phyloP scores from a whole-genome alignment of 2,113 vertebrate genomes.

The Hyla sarda region DNA sequence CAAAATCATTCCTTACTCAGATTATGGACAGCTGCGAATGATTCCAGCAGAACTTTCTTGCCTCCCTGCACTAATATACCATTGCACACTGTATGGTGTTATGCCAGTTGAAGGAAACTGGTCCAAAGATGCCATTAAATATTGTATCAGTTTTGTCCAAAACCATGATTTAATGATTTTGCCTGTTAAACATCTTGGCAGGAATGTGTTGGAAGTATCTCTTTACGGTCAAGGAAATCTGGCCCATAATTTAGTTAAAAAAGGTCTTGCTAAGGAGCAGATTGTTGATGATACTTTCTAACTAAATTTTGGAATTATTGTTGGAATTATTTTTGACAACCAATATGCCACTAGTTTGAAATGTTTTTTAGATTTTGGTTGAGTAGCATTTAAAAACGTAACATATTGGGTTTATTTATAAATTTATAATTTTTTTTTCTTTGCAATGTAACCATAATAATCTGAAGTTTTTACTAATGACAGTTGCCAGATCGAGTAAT shows the following conservation, averaged over 20 bases:
- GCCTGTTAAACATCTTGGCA: slow-evolving; percentile 67
- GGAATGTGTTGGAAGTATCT: slow-evolving; percentile 69
- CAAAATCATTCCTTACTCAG: slow-evolving; percentile 66
- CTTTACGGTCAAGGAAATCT: slow-evolving; percentile 53
- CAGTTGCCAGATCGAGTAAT: no score
- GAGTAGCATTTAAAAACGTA: no score
- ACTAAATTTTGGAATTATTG: not conserved
- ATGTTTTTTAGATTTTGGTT: no score
- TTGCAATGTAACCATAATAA: no score
- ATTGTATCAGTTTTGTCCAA: slow-evolving; percentile 76
- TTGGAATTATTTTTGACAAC: no score
- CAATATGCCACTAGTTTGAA: no score
- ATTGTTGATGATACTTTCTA: no score
- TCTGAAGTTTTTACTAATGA: no score
- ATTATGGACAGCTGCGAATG: slow-evolving; percentile 72
- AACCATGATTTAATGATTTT: slow-evolving; percentile 74
- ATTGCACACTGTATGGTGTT: slow-evolving; percentile 75
- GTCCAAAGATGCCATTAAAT: slow-evolving; percentile 74
- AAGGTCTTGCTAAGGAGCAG: not conserved
- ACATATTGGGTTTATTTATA: no score
- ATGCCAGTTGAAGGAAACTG: slow-evolving; percentile 71
- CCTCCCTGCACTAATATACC: slow-evolving; percentile 75
- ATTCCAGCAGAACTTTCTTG: slow-evolving; percentile 71
- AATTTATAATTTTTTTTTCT: no score
- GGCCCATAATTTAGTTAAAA: slow-evolving; percentile 12